Evolutionary conservation across 2,888 invertebrate genomes (phyloP).

Genomic region (Rugalucina vietnamica): DNA sequence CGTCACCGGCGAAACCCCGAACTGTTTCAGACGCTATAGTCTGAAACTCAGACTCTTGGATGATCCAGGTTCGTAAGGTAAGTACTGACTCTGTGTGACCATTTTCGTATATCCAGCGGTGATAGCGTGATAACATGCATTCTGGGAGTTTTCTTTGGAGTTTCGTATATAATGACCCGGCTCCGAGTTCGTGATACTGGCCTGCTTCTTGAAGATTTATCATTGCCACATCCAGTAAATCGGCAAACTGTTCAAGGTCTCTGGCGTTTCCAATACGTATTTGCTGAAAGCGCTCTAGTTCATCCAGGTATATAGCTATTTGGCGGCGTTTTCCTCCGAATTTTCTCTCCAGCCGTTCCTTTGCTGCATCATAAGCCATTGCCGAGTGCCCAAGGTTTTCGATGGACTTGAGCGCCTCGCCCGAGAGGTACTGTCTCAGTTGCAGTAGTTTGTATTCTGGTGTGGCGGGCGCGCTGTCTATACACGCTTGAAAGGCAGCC

Average conservation of each 20-base stretch:
- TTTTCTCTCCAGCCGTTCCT: slow-evolving; percentile 24
- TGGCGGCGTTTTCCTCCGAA: slow-evolving; percentile 17
- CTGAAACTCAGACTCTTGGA: slow-evolving; percentile 14
- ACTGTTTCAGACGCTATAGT: slow-evolving; percentile 21
- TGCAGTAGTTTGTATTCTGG: slow-evolving; percentile 20
- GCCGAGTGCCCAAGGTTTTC: slow-evolving; percentile 30
- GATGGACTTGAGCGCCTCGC: slow-evolving; percentile 17
- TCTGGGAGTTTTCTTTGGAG: slow-evolving; percentile 29
- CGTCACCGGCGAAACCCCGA: slow-evolving; percentile 4
- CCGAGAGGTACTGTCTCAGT: slow-evolving; percentile 21
- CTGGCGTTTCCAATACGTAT: slow-evolving; percentile 2
- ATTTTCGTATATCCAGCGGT: slow-evolving; percentile 30
- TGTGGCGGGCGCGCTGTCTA: slow-evolving; percentile 8
- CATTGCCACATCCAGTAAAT: slow-evolving; percentile 9
- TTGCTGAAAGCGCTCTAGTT: background rate
- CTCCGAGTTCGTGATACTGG: background rate
- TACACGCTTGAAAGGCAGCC: no score
- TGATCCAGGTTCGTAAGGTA: background rate
- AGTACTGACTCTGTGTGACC: slow-evolving; percentile 3
- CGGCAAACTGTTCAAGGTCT: slow-evolving; percentile 12
- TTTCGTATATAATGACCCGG: background rate
- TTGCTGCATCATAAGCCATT: slow-evolving; percentile 9
- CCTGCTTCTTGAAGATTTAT: slow-evolving; percentile 7
- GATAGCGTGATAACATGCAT: slow-evolving; percentile 28
- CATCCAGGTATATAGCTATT: background rate